phyloP scores from a whole-genome alignment of 2,888 invertebrate species.

The Eueremaeus valkanovi region DNA sequence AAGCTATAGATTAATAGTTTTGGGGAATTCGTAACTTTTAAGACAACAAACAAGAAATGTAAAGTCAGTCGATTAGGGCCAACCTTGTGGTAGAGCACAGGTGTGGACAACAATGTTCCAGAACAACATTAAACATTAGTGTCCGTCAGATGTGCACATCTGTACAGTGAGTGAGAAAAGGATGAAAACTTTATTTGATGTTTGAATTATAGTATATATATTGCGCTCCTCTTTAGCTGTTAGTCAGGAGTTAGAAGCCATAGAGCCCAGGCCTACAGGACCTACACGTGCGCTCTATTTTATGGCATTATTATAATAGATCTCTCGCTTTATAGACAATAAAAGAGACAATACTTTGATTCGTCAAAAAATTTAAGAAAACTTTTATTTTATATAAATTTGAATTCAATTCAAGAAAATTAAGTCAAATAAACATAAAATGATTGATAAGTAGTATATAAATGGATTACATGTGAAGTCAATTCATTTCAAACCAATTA shows the following conservation, averaged over 20 bases:
- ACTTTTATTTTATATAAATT: background rate
- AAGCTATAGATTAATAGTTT: constrained; percentile 34
- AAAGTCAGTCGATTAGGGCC: constrained; percentile 35
- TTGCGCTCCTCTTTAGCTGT: constrained; percentile 21
- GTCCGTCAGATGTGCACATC: constrained; percentile 1
- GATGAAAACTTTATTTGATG: constrained; percentile 36
- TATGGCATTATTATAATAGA: constrained; percentile 16
- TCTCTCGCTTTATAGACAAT: background rate
- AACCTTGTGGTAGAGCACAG: constrained; percentile 33
- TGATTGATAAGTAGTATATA: too few relatives aligned
- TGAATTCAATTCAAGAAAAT: too few relatives aligned
- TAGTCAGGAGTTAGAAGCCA: constrained; percentile 28
- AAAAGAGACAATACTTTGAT: background rate
- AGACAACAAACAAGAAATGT: constrained; percentile 34
- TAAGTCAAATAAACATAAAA: too few relatives aligned
- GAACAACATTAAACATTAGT: constrained; percentile 32
- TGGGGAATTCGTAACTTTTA: constrained; percentile 21
- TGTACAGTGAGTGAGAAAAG: constrained; percentile 24
- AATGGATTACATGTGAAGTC: too few relatives aligned
- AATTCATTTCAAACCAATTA: background rate
- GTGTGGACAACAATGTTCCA: constrained; percentile 24
- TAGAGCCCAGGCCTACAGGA: too few relatives aligned
- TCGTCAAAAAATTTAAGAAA: background rate
- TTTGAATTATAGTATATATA: constrained; percentile 32
- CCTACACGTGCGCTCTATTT: constrained; percentile 33